phyloP scores from a whole-genome alignment of 2,113 vertebrate species.

The Phalacrocorax aristotelis region DNA sequence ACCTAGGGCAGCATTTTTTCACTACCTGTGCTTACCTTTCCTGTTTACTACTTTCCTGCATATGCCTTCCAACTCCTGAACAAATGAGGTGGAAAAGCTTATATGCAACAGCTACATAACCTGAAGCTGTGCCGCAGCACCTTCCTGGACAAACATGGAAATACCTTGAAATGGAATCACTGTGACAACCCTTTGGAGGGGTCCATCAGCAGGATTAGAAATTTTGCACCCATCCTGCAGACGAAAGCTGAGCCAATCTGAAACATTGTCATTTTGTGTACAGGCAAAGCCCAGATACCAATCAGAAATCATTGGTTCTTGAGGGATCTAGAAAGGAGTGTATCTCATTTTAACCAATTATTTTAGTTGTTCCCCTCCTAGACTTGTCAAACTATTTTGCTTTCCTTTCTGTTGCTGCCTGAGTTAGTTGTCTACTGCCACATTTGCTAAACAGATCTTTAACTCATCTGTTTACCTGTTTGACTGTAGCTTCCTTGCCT shows the following conservation, averaged over 20 bases:
- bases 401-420: not conserved
- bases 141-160: not conserved
- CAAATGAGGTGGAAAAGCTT: not conserved
- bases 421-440: not conserved
- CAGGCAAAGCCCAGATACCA: not conserved
- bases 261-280: not conserved
- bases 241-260: not conserved
- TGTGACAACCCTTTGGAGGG: not conserved
- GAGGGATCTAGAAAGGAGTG: not conserved
- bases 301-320: not conserved
- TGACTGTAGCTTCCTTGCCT: not conserved
- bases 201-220: not conserved
- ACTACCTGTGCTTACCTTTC: not conserved
- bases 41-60: not conserved
- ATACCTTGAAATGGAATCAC: fast-evolving
- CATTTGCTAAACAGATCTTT: not conserved
- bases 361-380: not conserved
- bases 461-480: not conserved
- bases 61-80: not conserved
- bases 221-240: not conserved
- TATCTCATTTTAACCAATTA: not conserved
- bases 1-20: not conserved
- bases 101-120: not conserved
- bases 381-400: not conserved
- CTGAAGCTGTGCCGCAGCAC: not conserved